A percentile compares a stretch with the other conserved stretches of the same genome.
Conservation (phyloP, 2,888 invertebrate species). For the Amphipoea oculea region DNA sequence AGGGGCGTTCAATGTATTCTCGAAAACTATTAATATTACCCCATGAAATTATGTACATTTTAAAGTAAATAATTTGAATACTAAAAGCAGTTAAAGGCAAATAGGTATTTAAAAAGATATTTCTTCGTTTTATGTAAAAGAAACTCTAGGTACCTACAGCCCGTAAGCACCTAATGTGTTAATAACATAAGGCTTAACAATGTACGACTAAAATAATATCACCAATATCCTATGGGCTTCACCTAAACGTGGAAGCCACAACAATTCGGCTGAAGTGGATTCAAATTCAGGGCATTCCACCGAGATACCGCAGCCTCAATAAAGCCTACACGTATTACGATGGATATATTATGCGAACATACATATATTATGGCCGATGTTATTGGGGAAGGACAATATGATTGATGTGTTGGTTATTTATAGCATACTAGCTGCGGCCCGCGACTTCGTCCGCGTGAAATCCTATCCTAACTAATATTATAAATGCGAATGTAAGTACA, state of each 20-base stretch:
- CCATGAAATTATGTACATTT: no score
- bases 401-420: not conserved
- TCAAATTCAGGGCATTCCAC: slow-evolving; percentile 46
- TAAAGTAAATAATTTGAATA: no score
- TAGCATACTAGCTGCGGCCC: not conserved
- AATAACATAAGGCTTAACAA: not conserved
- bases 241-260: slow-evolving; percentile 18
- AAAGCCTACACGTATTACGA: not conserved
- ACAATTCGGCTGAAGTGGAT: slow-evolving; percentile 20
- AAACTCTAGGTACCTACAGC: no score
- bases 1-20: no score
- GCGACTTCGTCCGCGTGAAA: no score
- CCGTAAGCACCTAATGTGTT: no score
- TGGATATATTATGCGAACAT: not conserved
- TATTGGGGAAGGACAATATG: not conserved
- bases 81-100: no score
- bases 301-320: slow-evolving; percentile 25
- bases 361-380: not conserved
- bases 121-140: no score
- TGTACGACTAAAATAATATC: not conserved
- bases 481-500: no score
- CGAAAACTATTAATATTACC: no score
- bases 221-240: not conserved
- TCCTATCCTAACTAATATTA: no score
- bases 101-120: no score